Conservation (phyloP, 2,113 vertebrate species). For the Meleagris gallopavo region DNA sequence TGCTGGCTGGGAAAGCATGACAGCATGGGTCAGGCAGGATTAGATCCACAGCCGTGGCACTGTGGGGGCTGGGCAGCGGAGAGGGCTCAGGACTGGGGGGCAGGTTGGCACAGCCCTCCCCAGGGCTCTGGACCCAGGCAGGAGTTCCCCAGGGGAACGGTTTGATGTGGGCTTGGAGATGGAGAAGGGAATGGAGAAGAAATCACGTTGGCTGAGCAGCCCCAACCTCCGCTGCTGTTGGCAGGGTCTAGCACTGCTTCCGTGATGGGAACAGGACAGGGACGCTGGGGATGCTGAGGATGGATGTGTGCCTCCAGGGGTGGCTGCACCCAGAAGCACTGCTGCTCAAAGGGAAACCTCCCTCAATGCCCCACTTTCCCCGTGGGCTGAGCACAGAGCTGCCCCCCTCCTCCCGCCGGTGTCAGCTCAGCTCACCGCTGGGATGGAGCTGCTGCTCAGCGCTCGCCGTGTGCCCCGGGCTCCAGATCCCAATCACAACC, state of each 20-base stretch:
- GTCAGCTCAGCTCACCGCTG: not conserved
- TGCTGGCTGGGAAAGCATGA: not conserved
- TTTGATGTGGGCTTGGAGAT: not conserved
- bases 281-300: not conserved
- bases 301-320: fast-evolving
- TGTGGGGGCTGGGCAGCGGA: not conserved
- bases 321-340: not conserved
- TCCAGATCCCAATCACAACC: not conserved
- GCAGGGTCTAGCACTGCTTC: not conserved
- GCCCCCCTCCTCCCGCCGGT: fast-evolving
- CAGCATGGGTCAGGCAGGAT: not conserved
- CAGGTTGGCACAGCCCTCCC: not conserved
- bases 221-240: not conserved
- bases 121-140: not conserved
- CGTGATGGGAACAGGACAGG: not conserved
- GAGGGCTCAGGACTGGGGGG: not conserved
- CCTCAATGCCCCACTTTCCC: slow-evolving; percentile 28
- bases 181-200: not conserved
- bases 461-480: not conserved
- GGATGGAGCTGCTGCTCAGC: not conserved
- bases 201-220: not conserved
- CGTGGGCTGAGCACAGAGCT: fast-evolving
- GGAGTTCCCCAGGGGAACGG: not conserved
- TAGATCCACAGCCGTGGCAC: not conserved
- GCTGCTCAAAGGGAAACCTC: not conserved